Conservation (phyloP, 1,140 invertebrate genomes). For the Diorhabda sublineata region DNA sequence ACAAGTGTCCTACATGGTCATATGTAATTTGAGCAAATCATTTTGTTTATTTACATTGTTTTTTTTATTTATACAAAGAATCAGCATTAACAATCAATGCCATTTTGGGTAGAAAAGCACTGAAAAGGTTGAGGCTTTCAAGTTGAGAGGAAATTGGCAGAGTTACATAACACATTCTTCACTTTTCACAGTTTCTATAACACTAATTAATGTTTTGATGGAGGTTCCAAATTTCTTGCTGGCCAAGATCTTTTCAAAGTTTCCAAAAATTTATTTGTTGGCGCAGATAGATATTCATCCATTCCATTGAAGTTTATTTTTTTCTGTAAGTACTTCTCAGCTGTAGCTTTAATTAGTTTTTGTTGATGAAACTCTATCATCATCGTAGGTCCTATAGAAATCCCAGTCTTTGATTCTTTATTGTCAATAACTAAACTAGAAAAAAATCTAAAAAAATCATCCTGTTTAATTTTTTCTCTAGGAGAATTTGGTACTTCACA, state of each 20-base stretch:
- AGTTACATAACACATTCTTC: too few relatives aligned
- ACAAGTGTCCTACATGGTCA: too few relatives aligned
- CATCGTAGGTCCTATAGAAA: constrained; percentile 1
- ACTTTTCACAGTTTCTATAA: too few relatives aligned
- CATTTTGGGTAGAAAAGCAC: too few relatives aligned
- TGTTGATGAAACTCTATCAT: neutral
- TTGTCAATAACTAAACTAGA: constrained; percentile 20
- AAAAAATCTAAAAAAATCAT: constrained; percentile 23
- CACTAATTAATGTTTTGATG: neutral
- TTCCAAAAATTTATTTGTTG: neutral
- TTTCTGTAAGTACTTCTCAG: neutral
- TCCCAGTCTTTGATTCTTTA: constrained; percentile 14
- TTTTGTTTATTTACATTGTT: too few relatives aligned
- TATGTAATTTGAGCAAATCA: too few relatives aligned
- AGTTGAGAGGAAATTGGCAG: too few relatives aligned
- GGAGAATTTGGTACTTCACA: constrained; percentile 8
- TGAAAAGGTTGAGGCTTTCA: too few relatives aligned
- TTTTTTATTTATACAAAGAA: too few relatives aligned
- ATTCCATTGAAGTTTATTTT: neutral
- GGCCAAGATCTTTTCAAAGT: neutral
- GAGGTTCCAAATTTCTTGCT: neutral
- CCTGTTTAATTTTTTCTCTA: constrained; percentile 12
- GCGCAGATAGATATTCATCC: neutral
- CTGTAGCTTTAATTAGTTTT: neutral
- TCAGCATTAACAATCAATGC: too few relatives aligned